These are phyloP conservation scores for Drosophila meridiana DNA, from an alignment of 2,888 invertebrate species.

Conservation along the genomic window DNA sequence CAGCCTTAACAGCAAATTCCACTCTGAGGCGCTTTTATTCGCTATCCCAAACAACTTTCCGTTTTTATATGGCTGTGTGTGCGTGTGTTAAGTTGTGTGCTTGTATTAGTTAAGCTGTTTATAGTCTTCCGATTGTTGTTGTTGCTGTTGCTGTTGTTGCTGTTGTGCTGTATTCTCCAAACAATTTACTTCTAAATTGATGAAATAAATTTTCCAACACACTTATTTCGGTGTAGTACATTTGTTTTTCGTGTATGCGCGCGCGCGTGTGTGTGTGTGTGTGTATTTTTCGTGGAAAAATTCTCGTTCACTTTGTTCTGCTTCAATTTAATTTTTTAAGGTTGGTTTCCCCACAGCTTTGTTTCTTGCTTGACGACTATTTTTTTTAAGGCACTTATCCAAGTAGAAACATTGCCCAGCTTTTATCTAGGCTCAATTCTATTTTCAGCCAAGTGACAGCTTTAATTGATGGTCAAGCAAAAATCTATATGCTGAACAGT, in stretches of 20 bases:
- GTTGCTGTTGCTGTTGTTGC: conserved; percentile 29
- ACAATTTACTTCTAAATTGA: conserved; percentile 85
- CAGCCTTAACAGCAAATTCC: conserved; percentile 12
- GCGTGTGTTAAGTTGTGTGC: conserved; percentile 22
- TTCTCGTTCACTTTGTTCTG: conserved; percentile 13
- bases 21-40: conserved; percentile 23
- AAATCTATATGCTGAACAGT: neutral
- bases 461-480: conserved; percentile 5
- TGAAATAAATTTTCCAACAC: conserved; percentile 84
- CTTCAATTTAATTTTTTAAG: conserved; percentile 18
- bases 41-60: conserved; percentile 31
- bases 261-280: neutral
- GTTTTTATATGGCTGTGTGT: conserved; percentile 26
- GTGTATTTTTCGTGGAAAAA: conserved; percentile 21
- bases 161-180: conserved; percentile 78
- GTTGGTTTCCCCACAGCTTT: neutral
- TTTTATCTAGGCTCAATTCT: neutral
- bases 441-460: conserved; percentile 1
- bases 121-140: conserved; percentile 39
- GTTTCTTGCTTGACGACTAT: conserved; percentile 7
- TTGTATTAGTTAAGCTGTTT: conserved; percentile 70
- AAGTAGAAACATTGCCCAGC: neutral
- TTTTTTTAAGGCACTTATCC: conserved; percentile 1
- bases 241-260: conserved; percentile 28
- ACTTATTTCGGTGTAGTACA: conserved; percentile 74